Evolutionary conservation across 2,888 invertebrate species (phyloP), one percentile per base, ranked within the genome.

Genomic region (Criorhina ranunculi): DNA sequence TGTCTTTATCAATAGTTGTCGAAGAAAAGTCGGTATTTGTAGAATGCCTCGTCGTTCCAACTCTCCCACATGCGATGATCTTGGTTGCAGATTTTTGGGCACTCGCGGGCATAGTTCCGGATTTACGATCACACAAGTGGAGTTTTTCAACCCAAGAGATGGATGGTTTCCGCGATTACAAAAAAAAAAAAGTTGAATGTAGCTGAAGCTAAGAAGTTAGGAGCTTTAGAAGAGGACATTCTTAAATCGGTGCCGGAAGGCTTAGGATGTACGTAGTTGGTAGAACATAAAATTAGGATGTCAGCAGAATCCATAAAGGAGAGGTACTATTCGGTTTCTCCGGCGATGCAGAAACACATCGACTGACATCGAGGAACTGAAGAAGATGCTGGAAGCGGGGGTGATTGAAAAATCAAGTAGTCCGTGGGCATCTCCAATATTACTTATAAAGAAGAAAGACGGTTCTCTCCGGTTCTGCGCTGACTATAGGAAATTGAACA

Each of bases 221-320:
- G 42, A 6, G 7, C 0, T 12, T n/a, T 42, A 12, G 7, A 12
- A 2, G 15, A 12, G 6, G 5, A 12, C 42, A 9, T 8, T 12
- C 40, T 59, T 19, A 40, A 9, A 12, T 5, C 40, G 5, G 40
- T 59, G 40, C 37, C 40, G 11, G 24, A 24, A n/a, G 17, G 59
- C 17, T 40, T 59, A 24, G 59, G 40, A 5, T 40, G 40, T 40
- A 59, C 59, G 40, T 24, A 24, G 5, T 12, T n/a, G 19, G 60
- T 60, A 3, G 31, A 44, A 29, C 44, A 60, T 29, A 42, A 42
- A 31, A 60, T 44, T 31, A 60, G 44, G 12, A 60, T 31, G 15
- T 2, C 1, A n/a, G 31, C 60, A 1, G 31, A 60, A 12, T 44
- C 44, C 2, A 60, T 60, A 12, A 44, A 44, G n/a, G 29, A 60